phyloP scores from a whole-genome alignment of 2,888 invertebrate genomes.

The Meteorus colon region DNA sequence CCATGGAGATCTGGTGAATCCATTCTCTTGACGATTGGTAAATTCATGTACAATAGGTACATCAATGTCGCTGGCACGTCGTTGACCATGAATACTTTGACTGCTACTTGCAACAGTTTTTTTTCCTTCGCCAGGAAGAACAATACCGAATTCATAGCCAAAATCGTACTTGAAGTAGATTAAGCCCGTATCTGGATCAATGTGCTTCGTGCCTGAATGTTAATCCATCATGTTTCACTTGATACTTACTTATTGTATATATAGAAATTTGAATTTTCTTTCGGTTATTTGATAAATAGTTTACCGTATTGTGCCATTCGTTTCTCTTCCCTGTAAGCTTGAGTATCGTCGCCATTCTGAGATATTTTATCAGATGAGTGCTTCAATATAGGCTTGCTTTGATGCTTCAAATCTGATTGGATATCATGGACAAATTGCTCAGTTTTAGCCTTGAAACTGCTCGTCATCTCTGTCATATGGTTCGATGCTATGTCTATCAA shows the following conservation, averaged over 20 bases:
- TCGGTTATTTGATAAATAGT: constrained; percentile 1
- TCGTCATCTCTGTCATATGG: constrained; percentile 80
- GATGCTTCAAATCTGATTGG: constrained; percentile 77
- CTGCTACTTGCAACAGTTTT: constrained; percentile 68
- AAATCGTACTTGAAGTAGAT: constrained; percentile 89
- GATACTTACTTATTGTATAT: constrained; percentile 15
- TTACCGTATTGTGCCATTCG: constrained; percentile 83
- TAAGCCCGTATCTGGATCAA: constrained; percentile 84
- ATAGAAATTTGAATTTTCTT: constrained; percentile 2
- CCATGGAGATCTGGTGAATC: constrained; percentile 60
- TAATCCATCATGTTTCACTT: constrained; percentile 15
- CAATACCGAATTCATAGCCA: constrained; percentile 85
- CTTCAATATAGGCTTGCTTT: constrained; percentile 74
- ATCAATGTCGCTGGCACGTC: constrained; percentile 77
- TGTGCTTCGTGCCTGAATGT: constrained; percentile 81
- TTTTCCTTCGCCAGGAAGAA: constrained; percentile 81
- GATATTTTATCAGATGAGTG: constrained; percentile 63
- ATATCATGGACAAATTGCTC: constrained; percentile 81
- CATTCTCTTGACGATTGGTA: constrained; percentile 69
- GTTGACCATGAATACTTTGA: constrained; percentile 75
- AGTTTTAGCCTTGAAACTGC: constrained; percentile 80
- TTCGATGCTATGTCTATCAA: constrained; percentile 76
- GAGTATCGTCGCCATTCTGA: constrained; percentile 75
- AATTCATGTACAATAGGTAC: constrained; percentile 82
- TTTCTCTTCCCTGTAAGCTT: constrained; percentile 82